Base-by-base conservation (phyloP, 2,797 vertebrate genomes). In the Epinephelus malabaricus region DNA sequence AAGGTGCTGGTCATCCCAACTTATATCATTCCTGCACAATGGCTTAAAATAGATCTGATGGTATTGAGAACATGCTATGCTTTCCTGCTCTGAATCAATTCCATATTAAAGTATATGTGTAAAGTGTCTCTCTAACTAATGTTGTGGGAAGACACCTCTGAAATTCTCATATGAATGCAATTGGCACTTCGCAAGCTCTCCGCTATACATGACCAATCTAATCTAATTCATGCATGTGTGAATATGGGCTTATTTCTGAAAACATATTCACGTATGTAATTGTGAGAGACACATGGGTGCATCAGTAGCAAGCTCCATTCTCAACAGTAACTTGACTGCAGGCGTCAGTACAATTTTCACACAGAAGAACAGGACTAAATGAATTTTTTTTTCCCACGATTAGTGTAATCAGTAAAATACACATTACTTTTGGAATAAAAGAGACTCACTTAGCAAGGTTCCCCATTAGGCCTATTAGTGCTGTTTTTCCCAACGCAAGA, bases 1-100 rank as follows among this genome's bases (percentile, higher is more conserved):
- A 73, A 76, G 61, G 43, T 53, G 47, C 63, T 58, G 73, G 82
- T 82, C 74, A 81, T 21, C 68, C 50, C 19, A 73, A 77, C 46
- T 82, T 76, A 61, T 61, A 71, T 77, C 65, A 58, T 69, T 79
- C 47, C 59, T 59, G 15, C 69, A 73, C 60, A 56, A 69, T n/a
- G 21, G 45, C 71, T 76, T 63, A 53, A 68, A 69, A 77, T 50
- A 40, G 30, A 77, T 78, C n/a, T 50, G 30, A 69, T 27, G 27
- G 19, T 34, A 65, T 62, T 11, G 53, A 69, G n/a, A 45, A 47
- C 13, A 58, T 21, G 27, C 50, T 38, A 43, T 54, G 43, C 43
- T 30, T 73, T 63, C 68, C 14, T 59, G 46, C 46, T 60, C 14
- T n/a, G 53, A 64, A 78, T 54, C 66, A 67, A 79, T 65, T 25